Percentiles rank a stretch among this genome's conserved stretches.
Conservation (phyloP, 2,113 vertebrate species). For the Lagopus muta region DNA sequence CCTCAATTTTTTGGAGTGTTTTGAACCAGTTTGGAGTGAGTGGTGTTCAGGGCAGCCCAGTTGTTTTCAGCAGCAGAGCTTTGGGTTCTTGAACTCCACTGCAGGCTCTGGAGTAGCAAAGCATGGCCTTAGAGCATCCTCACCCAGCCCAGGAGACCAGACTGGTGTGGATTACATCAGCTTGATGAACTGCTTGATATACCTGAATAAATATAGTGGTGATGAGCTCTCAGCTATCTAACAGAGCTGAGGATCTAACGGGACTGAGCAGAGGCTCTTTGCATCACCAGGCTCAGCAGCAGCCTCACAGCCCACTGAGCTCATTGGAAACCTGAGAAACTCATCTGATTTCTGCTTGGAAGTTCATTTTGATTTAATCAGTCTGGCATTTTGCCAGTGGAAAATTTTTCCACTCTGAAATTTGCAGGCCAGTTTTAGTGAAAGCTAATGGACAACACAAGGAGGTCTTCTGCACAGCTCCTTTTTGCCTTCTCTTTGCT, state of each 20-base stretch:
- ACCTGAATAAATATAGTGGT: not conserved
- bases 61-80: not conserved
- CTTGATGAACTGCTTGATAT: not conserved
- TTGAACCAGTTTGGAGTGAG: not conserved
- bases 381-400: not conserved
- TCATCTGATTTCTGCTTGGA: not conserved
- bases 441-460: not conserved
- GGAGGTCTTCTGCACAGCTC: not conserved
- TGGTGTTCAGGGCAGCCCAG: not conserved
- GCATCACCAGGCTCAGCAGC: not conserved
- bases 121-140: not conserved
- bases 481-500: not conserved
- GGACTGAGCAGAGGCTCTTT: not conserved
- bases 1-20: not conserved
- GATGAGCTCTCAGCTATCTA: slow-evolving; percentile 8
- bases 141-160: not conserved
- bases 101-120: not conserved
- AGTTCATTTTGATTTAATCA: slow-evolving; percentile 23
- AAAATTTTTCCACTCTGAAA: not conserved
- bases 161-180: not conserved
- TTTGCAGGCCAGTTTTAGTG: not conserved
- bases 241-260: not conserved
- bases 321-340: slow-evolving; percentile 45
- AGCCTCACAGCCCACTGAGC: slow-evolving; percentile 34
- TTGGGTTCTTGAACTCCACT: rapidly evolving